Percentiles rank a stretch among this genome's conserved stretches.
phyloP scores from a whole-genome alignment of 2,797 vertebrate species.

The Helostoma temminkii region DNA sequence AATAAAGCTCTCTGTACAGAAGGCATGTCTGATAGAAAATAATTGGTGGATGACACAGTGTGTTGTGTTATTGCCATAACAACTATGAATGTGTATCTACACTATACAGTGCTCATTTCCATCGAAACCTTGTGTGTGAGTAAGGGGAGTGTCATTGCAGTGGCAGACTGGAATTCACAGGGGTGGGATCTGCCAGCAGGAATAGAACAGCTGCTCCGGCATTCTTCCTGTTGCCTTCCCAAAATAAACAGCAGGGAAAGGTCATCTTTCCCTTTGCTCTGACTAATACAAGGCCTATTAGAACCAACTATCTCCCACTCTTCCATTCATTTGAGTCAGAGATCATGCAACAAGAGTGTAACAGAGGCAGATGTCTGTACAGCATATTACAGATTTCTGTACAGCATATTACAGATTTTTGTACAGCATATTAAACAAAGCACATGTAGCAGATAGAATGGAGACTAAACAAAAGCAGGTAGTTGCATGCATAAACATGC shows the following conservation, averaged over 20 bases:
- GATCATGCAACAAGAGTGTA: constrained; percentile 16
- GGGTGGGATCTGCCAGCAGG: constrained; percentile 80
- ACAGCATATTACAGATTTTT: not conserved
- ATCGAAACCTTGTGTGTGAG: constrained; percentile 47
- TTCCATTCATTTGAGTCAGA: constrained; percentile 19
- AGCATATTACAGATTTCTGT: too few species aligned
- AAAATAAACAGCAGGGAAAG: constrained; percentile 86
- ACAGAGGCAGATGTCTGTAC: constrained; percentile 14
- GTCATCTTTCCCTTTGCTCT: constrained; percentile 81
- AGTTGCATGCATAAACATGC: constrained; percentile 54
- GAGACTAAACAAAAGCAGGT: constrained; percentile 24
- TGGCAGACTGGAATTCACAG: constrained; percentile 76
- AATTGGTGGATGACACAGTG: constrained; percentile 20
- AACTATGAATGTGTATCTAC: constrained; percentile 66
- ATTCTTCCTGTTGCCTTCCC: constrained; percentile 84
- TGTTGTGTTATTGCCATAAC: constrained; percentile 49
- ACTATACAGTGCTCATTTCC: constrained; percentile 48
- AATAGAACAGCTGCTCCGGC: constrained; percentile 84
- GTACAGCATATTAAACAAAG: not conserved
- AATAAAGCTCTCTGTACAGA: constrained; percentile 3
- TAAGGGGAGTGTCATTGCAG: constrained; percentile 69
- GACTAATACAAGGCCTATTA: constrained; percentile 66
- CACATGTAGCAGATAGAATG: not conserved
- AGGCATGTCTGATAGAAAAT: constrained; percentile 33
- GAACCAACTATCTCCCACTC: constrained; percentile 47